Evolutionary conservation across 2,113 vertebrate species (phyloP), one percentile per base, ranked within the genome.

Genomic region (Ammodytes dubius): DNA sequence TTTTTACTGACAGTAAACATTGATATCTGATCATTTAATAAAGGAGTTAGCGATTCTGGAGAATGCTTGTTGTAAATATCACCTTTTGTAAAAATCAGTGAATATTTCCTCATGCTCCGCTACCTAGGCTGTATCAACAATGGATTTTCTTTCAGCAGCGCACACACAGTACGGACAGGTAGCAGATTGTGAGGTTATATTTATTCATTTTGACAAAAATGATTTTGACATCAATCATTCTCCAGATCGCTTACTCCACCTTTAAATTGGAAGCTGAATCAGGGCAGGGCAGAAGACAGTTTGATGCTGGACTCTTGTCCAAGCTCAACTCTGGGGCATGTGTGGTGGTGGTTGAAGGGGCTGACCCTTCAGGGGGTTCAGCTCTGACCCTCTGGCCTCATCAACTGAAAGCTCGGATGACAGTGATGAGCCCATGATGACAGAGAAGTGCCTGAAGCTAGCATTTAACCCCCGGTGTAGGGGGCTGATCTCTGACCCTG

Each of bases 381-480:
- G 74, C 66, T 67, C 79, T 84, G 84, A 85, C 83, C 85, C 74
- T 69, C 52, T 6, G 27, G 39, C 40, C 82, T 87, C 83, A 85
- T 91, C 88, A 82, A 84, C 49, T 74, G 80, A 77, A 72, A 40
- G 58, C 83, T 74, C 60, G 81, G 72, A 67, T 92, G 91, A 90
- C 93, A 92, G 69, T 92, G 93, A 93, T 90, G 90, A 88, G 79
- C 61, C 80, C 56, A 67, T 85, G 94, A 83, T 94, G 93, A 95
- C 91, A 91, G 91, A 88, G 75, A 57, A 57, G 67, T 59, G 86
- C 92, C 95, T 77, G 84, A 50, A 79, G 93, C 82, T 49, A 80
- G 13, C 43, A 74, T 89, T 91, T 87, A 87, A 86, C 78, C 87
- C 82, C 78, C 68, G 84, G 42, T 57, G 56, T 12, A 50, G 43